Percentiles rank a stretch among this genome's conserved stretches.
Conservation (phyloP, 2,113 vertebrate genomes). For the Cinclus cinclus region DNA sequence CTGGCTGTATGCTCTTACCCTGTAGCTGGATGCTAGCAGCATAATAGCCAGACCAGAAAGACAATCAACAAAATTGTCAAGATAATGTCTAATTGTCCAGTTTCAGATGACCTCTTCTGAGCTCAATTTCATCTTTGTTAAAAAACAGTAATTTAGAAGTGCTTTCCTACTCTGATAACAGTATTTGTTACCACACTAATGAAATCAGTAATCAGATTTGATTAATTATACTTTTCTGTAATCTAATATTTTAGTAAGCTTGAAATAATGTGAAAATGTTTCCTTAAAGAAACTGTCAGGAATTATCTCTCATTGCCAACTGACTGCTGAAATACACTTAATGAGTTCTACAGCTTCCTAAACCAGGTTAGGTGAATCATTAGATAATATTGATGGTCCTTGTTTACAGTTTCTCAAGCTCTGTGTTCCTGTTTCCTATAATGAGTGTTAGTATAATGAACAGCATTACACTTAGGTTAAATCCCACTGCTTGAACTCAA, state of each 20-base stretch:
- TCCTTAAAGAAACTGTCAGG: not conserved
- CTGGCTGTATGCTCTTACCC: not conserved
- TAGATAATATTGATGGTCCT: not conserved
- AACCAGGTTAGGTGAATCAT: not conserved
- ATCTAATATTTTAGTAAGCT: not conserved
- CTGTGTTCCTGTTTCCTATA: not conserved
- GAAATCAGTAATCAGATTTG: not conserved
- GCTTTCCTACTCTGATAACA: not conserved
- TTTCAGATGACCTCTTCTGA: not conserved
- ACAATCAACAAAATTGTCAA: not conserved
- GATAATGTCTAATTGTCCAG: not conserved
- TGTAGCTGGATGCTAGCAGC: not conserved
- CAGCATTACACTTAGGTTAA: not conserved
- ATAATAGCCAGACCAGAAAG: not conserved
- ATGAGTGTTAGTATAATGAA: not conserved
- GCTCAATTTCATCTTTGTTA: not conserved
- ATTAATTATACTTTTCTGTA: not conserved
- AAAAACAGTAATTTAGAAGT: not conserved
- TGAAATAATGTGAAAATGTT: not conserved
- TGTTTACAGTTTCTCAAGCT: not conserved
- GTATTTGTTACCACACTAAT: not conserved
- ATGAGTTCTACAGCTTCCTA: not conserved
- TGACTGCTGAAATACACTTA: not conserved
- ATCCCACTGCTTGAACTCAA: not conserved
- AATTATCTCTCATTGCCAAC: not conserved